These are phyloP conservation scores for Gymnoscopelus braueri DNA, from an alignment of 2,797 vertebrate species.

Conservation along the genomic window DNA sequence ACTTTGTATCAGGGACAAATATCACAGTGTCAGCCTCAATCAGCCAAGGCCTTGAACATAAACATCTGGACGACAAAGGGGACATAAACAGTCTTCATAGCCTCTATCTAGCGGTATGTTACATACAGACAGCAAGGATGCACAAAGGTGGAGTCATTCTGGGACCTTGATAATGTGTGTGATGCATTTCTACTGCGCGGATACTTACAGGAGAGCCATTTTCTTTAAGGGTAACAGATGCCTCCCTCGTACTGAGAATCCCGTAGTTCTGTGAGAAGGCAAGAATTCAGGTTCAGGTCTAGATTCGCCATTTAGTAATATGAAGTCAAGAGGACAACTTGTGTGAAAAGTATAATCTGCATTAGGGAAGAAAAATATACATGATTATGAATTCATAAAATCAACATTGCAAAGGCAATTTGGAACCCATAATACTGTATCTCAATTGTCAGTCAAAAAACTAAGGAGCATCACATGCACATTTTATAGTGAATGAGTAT, in stretches of 20 bases:
- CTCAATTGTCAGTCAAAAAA: not conserved
- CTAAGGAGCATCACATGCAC: too few species aligned
- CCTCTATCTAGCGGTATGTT: not conserved
- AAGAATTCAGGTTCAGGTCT: conserved; percentile 10
- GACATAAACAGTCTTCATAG: not conserved
- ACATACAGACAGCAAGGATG: conserved; percentile 1
- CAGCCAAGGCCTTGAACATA: not conserved
- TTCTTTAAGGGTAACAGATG: conserved; percentile 66
- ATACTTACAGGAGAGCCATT: conserved; percentile 83
- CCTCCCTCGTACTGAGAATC: conserved; percentile 57
- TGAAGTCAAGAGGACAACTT: too few species aligned
- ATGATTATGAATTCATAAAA: too few species aligned
- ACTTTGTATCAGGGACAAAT: not conserved
- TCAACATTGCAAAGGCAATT: conserved; percentile 1
- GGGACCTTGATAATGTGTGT: not conserved
- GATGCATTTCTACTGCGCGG: conserved; percentile 16
- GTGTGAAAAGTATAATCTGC: not conserved
- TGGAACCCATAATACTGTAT: not conserved
- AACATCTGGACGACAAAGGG: conserved; percentile 4
- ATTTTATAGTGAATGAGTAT: not conserved
- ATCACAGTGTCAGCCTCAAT: too few species aligned
- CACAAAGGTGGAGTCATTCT: not conserved
- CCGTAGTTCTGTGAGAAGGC: conserved; percentile 61
- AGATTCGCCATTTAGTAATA: not conserved
- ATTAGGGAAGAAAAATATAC: not conserved